Conservation (phyloP, 2,888 invertebrate species). For the Arrhopalites spinosus region DNA sequence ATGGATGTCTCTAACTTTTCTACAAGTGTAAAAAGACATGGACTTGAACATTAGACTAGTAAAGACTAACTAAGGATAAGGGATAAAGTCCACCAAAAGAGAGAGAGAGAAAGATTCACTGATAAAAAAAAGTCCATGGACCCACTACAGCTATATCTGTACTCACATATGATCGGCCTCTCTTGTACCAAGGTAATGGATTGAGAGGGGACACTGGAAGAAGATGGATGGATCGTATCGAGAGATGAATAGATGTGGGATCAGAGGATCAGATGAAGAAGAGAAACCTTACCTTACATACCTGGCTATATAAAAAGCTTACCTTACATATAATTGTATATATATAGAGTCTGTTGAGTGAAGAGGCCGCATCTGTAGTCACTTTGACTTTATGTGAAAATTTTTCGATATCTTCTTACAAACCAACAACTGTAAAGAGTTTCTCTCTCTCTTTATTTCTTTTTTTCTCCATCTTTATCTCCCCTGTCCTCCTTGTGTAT, state of each 20-base stretch:
- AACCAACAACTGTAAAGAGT: background rate
- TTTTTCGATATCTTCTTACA: background rate
- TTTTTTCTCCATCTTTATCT: constrained; percentile 17
- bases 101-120: background rate
- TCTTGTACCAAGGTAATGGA: constrained; percentile 43
- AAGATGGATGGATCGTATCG: constrained; percentile 53
- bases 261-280: constrained; percentile 34
- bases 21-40: too few species aligned
- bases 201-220: constrained; percentile 42
- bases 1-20: too few species aligned
- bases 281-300: background rate
- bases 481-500: constrained; percentile 13
- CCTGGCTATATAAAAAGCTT: background rate
- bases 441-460: constrained; percentile 1
- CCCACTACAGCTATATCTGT: background rate
- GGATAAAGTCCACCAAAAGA: background rate
- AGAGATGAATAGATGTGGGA: constrained; percentile 52
- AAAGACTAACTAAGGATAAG: constrained; percentile 4
- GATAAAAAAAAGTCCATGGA: background rate
- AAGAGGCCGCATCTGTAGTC: constrained; percentile 7
- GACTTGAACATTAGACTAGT: too few species aligned
- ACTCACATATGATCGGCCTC: constrained; percentile 24
- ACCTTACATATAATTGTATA: background rate
- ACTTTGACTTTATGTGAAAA: background rate
- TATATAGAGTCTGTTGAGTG: background rate